Percentiles rank a stretch among this genome's conserved stretches.
These are phyloP conservation scores for Anoplius nigerrimus DNA, from an alignment of 2,888 invertebrate genomes.

Conservation along the genomic window DNA sequence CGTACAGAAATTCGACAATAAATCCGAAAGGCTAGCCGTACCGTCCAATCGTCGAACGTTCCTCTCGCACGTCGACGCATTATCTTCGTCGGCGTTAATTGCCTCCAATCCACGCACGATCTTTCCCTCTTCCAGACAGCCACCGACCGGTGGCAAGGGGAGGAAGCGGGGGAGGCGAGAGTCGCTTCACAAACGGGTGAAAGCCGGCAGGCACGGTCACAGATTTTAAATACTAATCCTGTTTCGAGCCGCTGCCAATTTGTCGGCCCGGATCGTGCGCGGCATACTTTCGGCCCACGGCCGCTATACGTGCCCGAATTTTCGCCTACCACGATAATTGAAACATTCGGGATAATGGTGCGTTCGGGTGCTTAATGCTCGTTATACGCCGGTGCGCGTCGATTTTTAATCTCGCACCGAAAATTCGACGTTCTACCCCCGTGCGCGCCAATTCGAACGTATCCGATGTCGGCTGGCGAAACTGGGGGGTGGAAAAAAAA, in stretches of 20 bases:
- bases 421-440: neutral
- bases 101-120: too few relatives aligned
- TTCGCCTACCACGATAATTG: neutral
- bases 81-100: too few relatives aligned
- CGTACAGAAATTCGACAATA: too few relatives aligned
- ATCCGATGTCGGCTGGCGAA: neutral
- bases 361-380: conserved; percentile 2
- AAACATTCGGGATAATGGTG: neutral
- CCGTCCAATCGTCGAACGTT: too few relatives aligned
- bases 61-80: too few relatives aligned
- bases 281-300: conserved; percentile 1
- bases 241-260: conserved; percentile 7
- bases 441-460: neutral
- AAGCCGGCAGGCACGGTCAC: conserved; percentile 2
- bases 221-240: neutral
- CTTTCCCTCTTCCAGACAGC: too few relatives aligned
- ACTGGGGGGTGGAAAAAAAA: too few relatives aligned
- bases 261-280: conserved; percentile 2
- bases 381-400: neutral
- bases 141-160: too few relatives aligned
- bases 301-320: neutral
- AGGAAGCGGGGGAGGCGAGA: neutral
- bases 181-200: neutral
- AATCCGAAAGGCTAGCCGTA: too few relatives aligned
- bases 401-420: conserved; percentile 2